These are phyloP conservation scores for Lepidothrix coronata DNA, from an alignment of 2,113 vertebrate genomes.

Conservation along the genomic window DNA sequence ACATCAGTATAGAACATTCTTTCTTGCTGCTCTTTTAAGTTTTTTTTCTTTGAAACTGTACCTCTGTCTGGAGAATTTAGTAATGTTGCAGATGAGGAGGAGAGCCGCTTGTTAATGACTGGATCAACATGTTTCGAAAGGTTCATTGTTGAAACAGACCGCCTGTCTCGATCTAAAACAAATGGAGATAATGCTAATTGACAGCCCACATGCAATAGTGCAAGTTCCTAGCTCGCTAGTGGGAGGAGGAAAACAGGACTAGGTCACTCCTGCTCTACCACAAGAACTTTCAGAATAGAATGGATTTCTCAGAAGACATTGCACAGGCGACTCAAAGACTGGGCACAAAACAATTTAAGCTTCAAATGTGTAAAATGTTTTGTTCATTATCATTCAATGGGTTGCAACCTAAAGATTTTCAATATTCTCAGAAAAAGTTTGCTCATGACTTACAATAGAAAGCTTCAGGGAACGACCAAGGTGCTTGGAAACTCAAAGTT, in stretches of 20 bases:
- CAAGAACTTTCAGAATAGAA: conserved; percentile 61
- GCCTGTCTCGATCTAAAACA: conserved; percentile 91
- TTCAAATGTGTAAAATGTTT: background rate
- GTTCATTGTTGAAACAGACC: conserved; percentile 97
- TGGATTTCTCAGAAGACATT: conserved; percentile 55
- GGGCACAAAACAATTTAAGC: conserved; percentile 54
- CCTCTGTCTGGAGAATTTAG: conserved; percentile 97
- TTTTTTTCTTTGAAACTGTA: conserved; percentile 77
- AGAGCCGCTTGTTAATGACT: conserved; percentile 97
- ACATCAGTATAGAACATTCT: conserved; percentile 65
- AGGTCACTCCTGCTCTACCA: conserved; percentile 61
- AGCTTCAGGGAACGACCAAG: background rate
- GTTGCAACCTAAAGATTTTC: background rate
- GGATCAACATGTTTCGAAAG: conserved; percentile 95
- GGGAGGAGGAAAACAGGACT: conserved; percentile 51
- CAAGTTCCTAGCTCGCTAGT: conserved; percentile 58
- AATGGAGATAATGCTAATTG: conserved; percentile 79
- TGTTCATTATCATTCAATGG: background rate
- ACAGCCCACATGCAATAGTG: conserved; percentile 74
- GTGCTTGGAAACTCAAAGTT: background rate
- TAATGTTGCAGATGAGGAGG: conserved; percentile 95
- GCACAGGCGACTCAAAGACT: conserved; percentile 71
- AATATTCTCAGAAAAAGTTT: background rate
- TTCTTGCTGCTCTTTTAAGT: conserved; percentile 27
- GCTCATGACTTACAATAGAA: background rate